Percentiles rank a stretch among this genome's conserved stretches.
Evolutionary conservation across 2,797 vertebrate genomes (phyloP).

Genomic region (Megaceryle alcyon): DNA sequence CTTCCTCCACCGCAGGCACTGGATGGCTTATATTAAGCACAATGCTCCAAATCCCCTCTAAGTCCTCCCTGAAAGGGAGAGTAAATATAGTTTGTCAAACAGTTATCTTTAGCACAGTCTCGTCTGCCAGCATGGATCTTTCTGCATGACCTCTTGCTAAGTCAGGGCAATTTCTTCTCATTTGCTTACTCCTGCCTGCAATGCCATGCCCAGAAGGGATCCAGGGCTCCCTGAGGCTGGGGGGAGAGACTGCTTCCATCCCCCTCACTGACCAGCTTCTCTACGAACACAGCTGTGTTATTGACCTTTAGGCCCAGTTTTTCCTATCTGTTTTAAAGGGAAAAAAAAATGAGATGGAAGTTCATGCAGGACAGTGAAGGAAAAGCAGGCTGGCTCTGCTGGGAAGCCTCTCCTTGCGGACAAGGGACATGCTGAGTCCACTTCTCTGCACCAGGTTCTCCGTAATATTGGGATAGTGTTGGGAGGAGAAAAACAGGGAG

Average conservation of each 20-base stretch:
- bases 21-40: conserved; percentile 65
- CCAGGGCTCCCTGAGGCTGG: background rate
- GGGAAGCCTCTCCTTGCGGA: background rate
- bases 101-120: conserved; percentile 73
- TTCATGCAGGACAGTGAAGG: background rate
- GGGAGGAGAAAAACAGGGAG: background rate
- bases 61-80: conserved; percentile 71
- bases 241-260: background rate
- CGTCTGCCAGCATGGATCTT: conserved; percentile 59
- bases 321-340: background rate
- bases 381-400: background rate
- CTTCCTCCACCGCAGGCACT: conserved; percentile 58
- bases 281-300: background rate
- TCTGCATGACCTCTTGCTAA: conserved; percentile 68
- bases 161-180: conserved; percentile 57
- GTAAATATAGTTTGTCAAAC: conserved; percentile 70
- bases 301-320: background rate
- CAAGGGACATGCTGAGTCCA: background rate
- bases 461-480: background rate
- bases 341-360: background rate
- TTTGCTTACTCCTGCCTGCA: conserved; percentile 20
- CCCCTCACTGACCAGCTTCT: background rate
- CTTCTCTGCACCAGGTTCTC: background rate
- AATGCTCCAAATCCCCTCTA: conserved; percentile 69
- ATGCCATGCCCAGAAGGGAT: background rate